Evolutionary conservation across 1,140 invertebrate species (phyloP).

Genomic region (Campoletis sonorensis): DNA sequence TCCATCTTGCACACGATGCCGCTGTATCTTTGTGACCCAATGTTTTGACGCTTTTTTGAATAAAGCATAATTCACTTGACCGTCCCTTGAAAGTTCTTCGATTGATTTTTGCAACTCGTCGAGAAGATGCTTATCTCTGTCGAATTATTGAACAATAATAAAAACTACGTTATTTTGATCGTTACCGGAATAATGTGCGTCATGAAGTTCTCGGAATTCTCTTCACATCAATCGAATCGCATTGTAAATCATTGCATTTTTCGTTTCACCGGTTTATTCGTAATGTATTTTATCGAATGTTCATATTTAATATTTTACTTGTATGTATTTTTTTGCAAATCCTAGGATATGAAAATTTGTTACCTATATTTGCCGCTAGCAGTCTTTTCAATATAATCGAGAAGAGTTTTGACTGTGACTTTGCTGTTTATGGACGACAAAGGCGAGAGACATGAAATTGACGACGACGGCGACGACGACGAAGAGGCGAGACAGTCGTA

Average conservation of each 20-base stretch:
- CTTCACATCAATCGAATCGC: too few species aligned
- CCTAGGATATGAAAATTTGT: not conserved
- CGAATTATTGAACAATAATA: not conserved
- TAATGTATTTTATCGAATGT: too few species aligned
- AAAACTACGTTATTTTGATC: too few species aligned
- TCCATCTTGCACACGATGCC: conserved; percentile 37
- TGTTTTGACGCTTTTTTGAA: conserved; percentile 42
- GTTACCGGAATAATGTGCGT: too few species aligned
- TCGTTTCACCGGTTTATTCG: too few species aligned
- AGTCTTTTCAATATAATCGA: conserved; percentile 28
- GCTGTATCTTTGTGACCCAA: conserved; percentile 44
- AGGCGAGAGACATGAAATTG: not conserved
- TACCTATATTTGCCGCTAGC: conserved; percentile 14
- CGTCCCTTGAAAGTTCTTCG: conserved; percentile 36
- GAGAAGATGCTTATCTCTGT: conserved; percentile 35
- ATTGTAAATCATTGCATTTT: too few species aligned
- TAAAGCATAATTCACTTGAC: conserved; percentile 32
- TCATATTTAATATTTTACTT: too few species aligned
- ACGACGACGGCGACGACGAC: conserved; percentile 28
- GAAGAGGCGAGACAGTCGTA: conserved; percentile 38
- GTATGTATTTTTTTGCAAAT: too few species aligned
- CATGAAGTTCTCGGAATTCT: too few species aligned
- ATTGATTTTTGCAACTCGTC: conserved; percentile 45
- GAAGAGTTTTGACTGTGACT: conserved; percentile 21
- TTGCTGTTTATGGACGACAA: conserved; percentile 16